Evolutionary conservation across 2,113 vertebrate species (phyloP).

Genomic region (Ariopsis seemanni): DNA sequence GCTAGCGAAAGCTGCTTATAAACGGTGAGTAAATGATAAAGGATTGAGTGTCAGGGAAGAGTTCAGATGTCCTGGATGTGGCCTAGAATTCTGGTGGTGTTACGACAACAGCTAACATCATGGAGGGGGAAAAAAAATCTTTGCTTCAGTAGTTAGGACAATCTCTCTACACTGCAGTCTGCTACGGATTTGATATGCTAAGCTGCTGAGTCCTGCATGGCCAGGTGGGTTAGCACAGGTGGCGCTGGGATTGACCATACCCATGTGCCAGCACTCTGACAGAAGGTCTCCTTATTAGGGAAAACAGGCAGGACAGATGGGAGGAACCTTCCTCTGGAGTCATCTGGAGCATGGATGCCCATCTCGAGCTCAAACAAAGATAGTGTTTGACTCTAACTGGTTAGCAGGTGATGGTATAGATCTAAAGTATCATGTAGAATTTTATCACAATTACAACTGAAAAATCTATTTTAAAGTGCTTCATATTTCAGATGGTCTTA

Average conservation of each 20-base stretch:
- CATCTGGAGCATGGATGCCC: conserved; percentile 10
- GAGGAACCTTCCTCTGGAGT: conserved; percentile 9
- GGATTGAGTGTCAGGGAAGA: too few species aligned
- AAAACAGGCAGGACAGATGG: conserved; percentile 7
- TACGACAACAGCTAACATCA: background rate
- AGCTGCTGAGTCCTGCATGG: background rate
- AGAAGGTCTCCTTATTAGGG: conserved; percentile 36
- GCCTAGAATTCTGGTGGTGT: background rate
- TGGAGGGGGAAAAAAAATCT: background rate
- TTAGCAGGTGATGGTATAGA: background rate
- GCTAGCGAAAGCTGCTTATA: background rate
- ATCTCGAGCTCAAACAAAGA: background rate
- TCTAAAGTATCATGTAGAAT: background rate
- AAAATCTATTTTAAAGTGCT: background rate
- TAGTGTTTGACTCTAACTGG: background rate
- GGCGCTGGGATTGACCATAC: conserved; percentile 2
- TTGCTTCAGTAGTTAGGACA: background rate
- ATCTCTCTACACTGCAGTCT: background rate
- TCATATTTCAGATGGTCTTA: background rate
- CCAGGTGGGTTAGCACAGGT: background rate
- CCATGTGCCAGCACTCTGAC: conserved; percentile 18
- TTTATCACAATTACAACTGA: background rate
- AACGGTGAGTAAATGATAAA: background rate
- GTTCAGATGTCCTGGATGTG: too few species aligned
- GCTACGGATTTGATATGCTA: background rate